phyloP scores from a whole-genome alignment of 2,797 vertebrate genomes.

The Strix occidentalis region DNA sequence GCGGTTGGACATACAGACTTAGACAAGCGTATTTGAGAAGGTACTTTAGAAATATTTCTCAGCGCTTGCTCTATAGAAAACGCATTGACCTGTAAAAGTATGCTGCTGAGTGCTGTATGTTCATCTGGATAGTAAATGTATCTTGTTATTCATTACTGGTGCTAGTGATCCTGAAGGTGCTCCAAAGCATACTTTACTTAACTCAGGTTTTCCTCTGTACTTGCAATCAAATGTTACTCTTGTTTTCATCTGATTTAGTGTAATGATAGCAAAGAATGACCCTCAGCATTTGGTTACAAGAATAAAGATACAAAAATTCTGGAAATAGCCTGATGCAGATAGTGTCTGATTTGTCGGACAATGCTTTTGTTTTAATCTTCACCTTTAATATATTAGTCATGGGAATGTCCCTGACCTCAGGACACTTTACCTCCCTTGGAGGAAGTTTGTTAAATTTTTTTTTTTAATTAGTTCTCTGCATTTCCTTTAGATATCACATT shows the following conservation, averaged over 20 bases:
- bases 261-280: not conserved
- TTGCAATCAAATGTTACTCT: constrained; percentile 5
- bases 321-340: not conserved
- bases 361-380: not conserved
- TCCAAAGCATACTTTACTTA: constrained; percentile 48
- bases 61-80: constrained; percentile 60
- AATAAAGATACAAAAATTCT: not conserved
- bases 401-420: not conserved
- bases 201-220: constrained; percentile 3
- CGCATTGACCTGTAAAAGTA: constrained; percentile 69
- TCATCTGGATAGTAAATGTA: constrained; percentile 41
- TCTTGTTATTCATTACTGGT: constrained; percentile 42
- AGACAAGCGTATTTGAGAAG: constrained; percentile 65
- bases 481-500: not conserved
- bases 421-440: not conserved
- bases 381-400: not conserved
- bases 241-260: not conserved
- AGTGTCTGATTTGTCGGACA: not conserved
- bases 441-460: not conserved
- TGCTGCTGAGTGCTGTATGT: constrained; percentile 27
- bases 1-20: constrained; percentile 50
- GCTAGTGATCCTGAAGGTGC: constrained; percentile 27
- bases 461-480: not conserved
- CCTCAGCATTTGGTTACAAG: constrained; percentile 3
- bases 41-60: constrained; percentile 67